A percentile compares a stretch with the other conserved stretches of the same genome.
Evolutionary conservation across 2,888 invertebrate species (phyloP).

Genomic region (Drosophila subquinaria): DNA sequence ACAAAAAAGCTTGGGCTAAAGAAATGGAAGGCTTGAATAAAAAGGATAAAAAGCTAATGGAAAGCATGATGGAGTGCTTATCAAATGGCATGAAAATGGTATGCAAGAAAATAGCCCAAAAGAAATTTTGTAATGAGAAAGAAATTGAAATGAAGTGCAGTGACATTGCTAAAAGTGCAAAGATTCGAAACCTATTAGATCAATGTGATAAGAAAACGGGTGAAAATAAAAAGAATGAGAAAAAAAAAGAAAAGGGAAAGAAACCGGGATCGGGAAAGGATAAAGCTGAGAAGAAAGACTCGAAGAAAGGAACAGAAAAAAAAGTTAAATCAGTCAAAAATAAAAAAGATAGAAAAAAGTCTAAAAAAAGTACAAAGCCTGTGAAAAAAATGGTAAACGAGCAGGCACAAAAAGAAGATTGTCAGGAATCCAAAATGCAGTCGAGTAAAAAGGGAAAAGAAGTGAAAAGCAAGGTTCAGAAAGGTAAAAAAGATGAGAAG

Average conservation of each 20-base stretch:
- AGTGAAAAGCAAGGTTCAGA: no score
- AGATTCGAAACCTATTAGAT: slow-evolving; percentile 1
- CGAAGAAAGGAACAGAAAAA: background rate
- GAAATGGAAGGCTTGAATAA: slow-evolving; percentile 21
- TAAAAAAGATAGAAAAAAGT: background rate
- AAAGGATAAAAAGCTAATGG: slow-evolving; percentile 13
- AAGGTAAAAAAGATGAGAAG: no score
- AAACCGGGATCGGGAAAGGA: background rate
- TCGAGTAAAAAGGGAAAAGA: no score
- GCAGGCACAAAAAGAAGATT: background rate
- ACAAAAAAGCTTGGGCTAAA: slow-evolving; percentile 4
- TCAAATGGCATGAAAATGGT: slow-evolving; percentile 19
- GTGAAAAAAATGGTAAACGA: background rate
- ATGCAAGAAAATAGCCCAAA: slow-evolving; percentile 11
- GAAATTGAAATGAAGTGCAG: slow-evolving; percentile 4
- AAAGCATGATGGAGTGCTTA: slow-evolving; percentile 30
- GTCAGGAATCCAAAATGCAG: no score
- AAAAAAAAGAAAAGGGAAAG: background rate
- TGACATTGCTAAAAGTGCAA: slow-evolving; percentile 2
- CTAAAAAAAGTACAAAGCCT: background rate
- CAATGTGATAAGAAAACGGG: slow-evolving; percentile 4
- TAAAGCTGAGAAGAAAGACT: background rate
- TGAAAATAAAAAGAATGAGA: background rate
- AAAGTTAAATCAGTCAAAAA: background rate
- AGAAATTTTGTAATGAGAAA: slow-evolving; percentile 11